Evolutionary conservation across 2,113 vertebrate species (phyloP).

Genomic region (Struthidea cinerea): DNA sequence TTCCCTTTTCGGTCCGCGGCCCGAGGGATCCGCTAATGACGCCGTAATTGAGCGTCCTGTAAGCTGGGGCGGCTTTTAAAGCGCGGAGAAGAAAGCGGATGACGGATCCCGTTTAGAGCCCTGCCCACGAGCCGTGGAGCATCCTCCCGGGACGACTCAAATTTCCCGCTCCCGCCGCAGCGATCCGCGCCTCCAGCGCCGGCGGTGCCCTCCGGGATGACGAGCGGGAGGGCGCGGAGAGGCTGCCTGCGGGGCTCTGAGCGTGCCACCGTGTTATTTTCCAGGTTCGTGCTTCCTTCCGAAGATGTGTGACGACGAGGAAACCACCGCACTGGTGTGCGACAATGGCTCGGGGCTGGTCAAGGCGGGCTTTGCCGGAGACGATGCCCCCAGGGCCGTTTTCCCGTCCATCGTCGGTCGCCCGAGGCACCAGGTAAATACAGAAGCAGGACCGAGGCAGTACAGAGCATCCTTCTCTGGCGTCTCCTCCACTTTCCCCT

Average conservation of each 20-base stretch:
- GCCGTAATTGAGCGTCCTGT: not conserved
- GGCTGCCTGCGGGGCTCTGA: not conserved
- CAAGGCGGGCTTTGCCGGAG: slow-evolving; percentile 97
- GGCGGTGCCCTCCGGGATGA: not conserved
- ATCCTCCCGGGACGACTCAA: not conserved
- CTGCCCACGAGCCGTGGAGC: not conserved
- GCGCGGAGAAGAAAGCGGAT: not conserved
- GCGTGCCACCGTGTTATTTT: not conserved
- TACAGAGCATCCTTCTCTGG: not conserved
- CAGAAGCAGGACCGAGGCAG: not conserved
- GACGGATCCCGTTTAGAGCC: not conserved
- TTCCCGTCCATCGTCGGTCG: slow-evolving; percentile 98
- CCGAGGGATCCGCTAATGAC: not conserved
- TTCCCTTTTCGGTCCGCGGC: not conserved
- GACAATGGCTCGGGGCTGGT: slow-evolving; percentile 98
- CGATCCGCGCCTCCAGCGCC: no score
- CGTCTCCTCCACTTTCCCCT: accelerated
- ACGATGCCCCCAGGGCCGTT: slow-evolving; percentile 95
- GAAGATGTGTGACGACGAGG: slow-evolving; percentile 97
- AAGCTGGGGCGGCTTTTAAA: not conserved
- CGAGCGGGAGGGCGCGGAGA: not conserved
- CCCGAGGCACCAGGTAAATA: slow-evolving; percentile 92
- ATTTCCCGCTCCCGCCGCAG: not conserved
- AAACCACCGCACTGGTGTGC: slow-evolving; percentile 97
- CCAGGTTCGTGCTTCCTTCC: slow-evolving; percentile 34